Evolutionary conservation across 2,797 vertebrate genomes (phyloP).

Genomic region (Miichthys miiuy): DNA sequence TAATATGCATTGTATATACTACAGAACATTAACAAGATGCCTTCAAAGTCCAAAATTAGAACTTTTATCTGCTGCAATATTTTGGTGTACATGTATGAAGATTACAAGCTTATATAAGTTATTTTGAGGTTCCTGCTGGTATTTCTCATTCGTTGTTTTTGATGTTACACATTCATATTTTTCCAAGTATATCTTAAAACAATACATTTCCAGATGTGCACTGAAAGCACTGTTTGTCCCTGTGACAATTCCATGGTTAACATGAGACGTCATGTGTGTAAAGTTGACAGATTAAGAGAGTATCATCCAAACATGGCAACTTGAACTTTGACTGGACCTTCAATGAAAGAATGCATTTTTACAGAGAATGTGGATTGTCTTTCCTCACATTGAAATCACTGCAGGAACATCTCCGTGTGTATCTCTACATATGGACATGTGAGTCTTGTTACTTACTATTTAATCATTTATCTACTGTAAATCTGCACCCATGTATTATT

Average conservation of each 20-base stretch:
- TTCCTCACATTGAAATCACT: not conserved
- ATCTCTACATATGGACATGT: not conserved
- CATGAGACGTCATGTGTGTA: not conserved
- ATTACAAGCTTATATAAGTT: not conserved
- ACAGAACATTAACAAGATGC: not conserved
- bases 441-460: not conserved
- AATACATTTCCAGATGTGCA: not conserved
- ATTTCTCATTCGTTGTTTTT: not conserved
- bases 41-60: not conserved
- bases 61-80: not conserved
- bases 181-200: not conserved
- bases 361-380: no score
- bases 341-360: no score
- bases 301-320: not conserved
- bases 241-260: not conserved
- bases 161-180: not conserved
- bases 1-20: not conserved
- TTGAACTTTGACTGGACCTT: no score
- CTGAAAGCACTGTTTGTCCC: not conserved
- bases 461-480: not conserved
- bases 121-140: not conserved
- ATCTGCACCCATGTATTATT: not conserved
- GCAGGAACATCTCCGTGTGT: not conserved
- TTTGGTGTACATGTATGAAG: not conserved
- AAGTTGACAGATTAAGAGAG: not conserved